Conservation (phyloP, 2,113 vertebrate species). For the Camelus dromedarius region DNA sequence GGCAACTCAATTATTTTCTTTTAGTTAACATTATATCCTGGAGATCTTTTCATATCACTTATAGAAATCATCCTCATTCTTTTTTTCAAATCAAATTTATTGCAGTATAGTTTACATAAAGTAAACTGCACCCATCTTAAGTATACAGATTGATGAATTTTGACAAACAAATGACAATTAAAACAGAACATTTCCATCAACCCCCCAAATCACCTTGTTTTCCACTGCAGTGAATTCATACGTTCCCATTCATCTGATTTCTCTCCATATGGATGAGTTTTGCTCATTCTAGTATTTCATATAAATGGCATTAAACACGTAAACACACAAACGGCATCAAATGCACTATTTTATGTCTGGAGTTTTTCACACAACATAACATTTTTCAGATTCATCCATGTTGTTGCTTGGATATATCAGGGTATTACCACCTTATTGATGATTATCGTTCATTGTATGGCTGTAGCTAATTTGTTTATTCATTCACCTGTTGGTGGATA, state of each 20-base stretch:
- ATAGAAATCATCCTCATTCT: not conserved
- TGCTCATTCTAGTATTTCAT: not conserved
- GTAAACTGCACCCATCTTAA: not conserved
- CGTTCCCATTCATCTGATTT: not conserved
- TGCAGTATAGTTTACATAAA: not conserved
- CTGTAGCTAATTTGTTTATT: not conserved
- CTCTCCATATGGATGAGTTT: not conserved
- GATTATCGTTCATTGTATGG: not conserved
- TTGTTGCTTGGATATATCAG: not conserved
- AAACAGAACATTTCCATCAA: not conserved
- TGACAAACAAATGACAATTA: not conserved
- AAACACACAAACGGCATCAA: not conserved
- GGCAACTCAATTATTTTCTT: not conserved
- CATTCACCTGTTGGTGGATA: not conserved
- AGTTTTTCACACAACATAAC: not conserved
- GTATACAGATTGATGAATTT: not conserved
- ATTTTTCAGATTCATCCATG: not conserved
- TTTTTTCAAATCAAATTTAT: slow-evolving; percentile 9
- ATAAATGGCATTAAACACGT: not conserved
- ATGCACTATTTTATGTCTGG: not conserved
- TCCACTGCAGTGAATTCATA: not conserved
- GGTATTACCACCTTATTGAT: not conserved
- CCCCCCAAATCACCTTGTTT: not conserved
- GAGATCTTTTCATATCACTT: not conserved
- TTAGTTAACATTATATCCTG: not conserved